Percentiles rank a stretch among this genome's conserved stretches.
These are phyloP conservation scores for Ceratosolen solmsi DNA, from an alignment of 1,140 invertebrate species.

Conservation along the genomic window DNA sequence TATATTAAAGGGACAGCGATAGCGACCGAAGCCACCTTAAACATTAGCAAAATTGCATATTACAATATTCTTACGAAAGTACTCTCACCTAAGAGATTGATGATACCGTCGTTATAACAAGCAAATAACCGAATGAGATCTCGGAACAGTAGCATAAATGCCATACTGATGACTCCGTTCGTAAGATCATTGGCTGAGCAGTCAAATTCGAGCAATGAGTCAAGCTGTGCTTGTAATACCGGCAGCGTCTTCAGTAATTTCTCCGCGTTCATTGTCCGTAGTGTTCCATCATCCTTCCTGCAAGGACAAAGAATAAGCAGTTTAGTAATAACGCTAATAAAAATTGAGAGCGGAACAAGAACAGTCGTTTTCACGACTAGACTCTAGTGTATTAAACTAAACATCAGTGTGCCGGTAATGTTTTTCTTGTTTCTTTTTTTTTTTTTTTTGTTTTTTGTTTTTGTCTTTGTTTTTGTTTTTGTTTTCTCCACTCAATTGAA, in stretches of 20 bases:
- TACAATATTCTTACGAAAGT: too few species aligned
- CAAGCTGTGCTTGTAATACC: constrained; percentile 94
- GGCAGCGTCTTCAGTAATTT: constrained; percentile 98
- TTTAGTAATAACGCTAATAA: too few species aligned
- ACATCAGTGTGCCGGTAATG: not conserved
- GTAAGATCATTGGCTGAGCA: constrained; percentile 96
- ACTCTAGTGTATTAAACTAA: too few species aligned
- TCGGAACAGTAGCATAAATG: constrained; percentile 98
- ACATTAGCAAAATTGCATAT: too few species aligned
- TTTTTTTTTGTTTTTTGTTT: not conserved
- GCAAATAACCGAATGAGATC: constrained; percentile 99
- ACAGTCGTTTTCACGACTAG: too few species aligned
- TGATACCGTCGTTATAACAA: constrained; percentile 99
- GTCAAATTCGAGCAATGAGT: constrained; percentile 97
- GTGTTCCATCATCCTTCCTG: constrained; percentile 96
- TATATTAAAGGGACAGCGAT: too few species aligned
- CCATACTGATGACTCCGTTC: constrained; percentile 98
- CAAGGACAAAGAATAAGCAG: not conserved
- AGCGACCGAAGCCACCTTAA: too few species aligned
- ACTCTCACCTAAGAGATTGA: constrained; percentile 93
- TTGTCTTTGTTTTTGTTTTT: too few species aligned
- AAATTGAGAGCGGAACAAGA: too few species aligned
- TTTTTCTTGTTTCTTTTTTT: not conserved
- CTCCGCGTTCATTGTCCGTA: constrained; percentile 97
- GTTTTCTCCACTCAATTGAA: too few species aligned